Evolutionary conservation across 2,888 invertebrate genomes (phyloP).

Genomic region (Drosophila melanosoma): DNA sequence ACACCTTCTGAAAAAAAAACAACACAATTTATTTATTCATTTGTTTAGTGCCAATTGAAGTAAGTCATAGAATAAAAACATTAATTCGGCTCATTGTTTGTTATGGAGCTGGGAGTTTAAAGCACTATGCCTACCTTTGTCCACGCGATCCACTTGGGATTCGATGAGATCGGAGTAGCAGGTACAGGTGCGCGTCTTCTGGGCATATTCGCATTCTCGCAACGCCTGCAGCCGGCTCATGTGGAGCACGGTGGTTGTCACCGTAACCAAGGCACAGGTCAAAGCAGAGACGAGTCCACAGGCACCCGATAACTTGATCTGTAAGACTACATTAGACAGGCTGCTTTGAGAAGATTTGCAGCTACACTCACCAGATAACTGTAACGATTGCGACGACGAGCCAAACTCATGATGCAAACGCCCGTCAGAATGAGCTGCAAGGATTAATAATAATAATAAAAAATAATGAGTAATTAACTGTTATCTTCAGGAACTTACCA

Average conservation of each 20-base stretch:
- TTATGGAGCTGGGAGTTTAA: background rate
- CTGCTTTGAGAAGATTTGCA: background rate
- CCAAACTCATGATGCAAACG: conserved; percentile 93
- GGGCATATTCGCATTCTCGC: conserved; percentile 94
- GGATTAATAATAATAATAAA: background rate
- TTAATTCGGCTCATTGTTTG: background rate
- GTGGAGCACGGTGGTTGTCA: conserved; percentile 96
- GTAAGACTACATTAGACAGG: conserved; percentile 39
- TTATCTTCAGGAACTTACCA: conserved; percentile 87
- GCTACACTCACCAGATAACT: conserved; percentile 91
- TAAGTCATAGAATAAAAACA: no score
- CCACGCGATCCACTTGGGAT: conserved; percentile 86
- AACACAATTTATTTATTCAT: background rate
- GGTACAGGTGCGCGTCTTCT: conserved; percentile 90
- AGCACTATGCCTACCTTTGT: conserved; percentile 75
- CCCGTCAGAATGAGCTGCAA: conserved; percentile 93
- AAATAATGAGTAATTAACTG: background rate
- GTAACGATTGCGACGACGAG: conserved; percentile 92
- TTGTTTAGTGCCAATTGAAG: no score
- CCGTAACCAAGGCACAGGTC: conserved; percentile 92
- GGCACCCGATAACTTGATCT: conserved; percentile 95
- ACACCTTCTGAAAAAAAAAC: conserved; percentile 86
- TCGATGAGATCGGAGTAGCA: conserved; percentile 91
- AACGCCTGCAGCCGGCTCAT: conserved; percentile 95
- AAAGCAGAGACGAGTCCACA: conserved; percentile 94